These are phyloP conservation scores for Eristalinus sepulchralis DNA, from an alignment of 2,888 invertebrate genomes.

Conservation along the genomic window DNA sequence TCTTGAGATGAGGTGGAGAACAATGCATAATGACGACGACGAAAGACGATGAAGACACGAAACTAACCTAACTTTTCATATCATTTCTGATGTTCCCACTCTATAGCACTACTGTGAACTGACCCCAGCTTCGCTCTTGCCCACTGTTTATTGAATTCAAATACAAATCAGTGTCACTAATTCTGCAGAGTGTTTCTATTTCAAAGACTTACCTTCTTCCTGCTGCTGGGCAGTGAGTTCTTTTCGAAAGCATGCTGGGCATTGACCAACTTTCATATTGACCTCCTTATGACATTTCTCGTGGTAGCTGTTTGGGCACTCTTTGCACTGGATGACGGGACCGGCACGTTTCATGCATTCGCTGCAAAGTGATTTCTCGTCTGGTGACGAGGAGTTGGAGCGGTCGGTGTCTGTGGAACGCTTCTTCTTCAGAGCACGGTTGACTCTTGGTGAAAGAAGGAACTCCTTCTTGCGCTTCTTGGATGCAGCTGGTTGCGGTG, in stretches of 20 bases:
- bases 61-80: background rate
- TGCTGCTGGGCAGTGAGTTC: conserved; percentile 24
- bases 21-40: background rate
- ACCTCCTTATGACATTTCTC: conserved; percentile 73
- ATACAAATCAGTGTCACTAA: background rate
- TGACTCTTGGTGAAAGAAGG: conserved; percentile 78
- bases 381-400: conserved; percentile 74
- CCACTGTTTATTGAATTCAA: background rate
- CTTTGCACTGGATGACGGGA: conserved; percentile 73
- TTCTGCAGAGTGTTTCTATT: background rate
- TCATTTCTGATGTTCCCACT: background rate
- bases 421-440: conserved; percentile 75
- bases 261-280: conserved; percentile 46
- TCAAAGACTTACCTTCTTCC: conserved; percentile 25
- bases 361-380: conserved; percentile 75
- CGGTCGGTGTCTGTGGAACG: conserved; percentile 72
- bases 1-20: background rate
- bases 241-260: conserved; percentile 59
- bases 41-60: background rate
- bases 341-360: conserved; percentile 76
- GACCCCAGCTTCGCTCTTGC: background rate
- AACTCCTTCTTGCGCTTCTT: conserved; percentile 77
- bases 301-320: conserved; percentile 74
- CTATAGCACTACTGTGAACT: background rate
- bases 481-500: conserved; percentile 14